These are phyloP conservation scores for Campoletis raptor DNA, from an alignment of 2,888 invertebrate species.

Conservation along the genomic window DNA sequence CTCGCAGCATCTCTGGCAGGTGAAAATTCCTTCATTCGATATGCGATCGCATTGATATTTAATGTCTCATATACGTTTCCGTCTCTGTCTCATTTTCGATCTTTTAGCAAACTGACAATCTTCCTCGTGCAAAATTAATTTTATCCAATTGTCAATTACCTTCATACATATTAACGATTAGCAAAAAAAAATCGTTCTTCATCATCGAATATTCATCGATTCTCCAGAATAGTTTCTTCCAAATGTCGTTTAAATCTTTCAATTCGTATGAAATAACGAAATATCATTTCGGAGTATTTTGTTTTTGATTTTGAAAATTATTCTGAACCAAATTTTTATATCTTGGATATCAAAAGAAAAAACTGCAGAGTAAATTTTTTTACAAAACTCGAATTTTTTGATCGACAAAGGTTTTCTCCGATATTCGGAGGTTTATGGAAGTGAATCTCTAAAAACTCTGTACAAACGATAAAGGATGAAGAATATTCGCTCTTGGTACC, in stretches of 20 bases:
- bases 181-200: not conserved
- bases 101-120: not conserved
- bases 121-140: not conserved
- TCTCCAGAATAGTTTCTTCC: not conserved
- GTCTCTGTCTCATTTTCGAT: conserved; percentile 7
- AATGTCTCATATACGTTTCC: not conserved
- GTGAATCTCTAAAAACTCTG: not conserved
- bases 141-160: conserved; percentile 58
- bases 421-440: not conserved
- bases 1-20: conserved; percentile 7
- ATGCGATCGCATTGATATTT: conserved; percentile 28
- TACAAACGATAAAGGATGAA: not conserved
- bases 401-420: no score
- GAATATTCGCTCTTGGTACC: not conserved
- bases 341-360: not conserved
- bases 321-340: no score
- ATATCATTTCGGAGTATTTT: not conserved
- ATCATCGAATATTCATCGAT: not conserved
- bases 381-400: not conserved
- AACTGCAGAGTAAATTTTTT: not conserved
- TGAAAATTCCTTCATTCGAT: conserved; percentile 38
- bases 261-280: not conserved
- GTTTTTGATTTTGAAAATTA: not conserved
- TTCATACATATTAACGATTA: conserved; percentile 10
- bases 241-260: not conserved